Evolutionary conservation across 2,888 invertebrate species (phyloP).

Genomic region (Trichopoda pennipes): DNA sequence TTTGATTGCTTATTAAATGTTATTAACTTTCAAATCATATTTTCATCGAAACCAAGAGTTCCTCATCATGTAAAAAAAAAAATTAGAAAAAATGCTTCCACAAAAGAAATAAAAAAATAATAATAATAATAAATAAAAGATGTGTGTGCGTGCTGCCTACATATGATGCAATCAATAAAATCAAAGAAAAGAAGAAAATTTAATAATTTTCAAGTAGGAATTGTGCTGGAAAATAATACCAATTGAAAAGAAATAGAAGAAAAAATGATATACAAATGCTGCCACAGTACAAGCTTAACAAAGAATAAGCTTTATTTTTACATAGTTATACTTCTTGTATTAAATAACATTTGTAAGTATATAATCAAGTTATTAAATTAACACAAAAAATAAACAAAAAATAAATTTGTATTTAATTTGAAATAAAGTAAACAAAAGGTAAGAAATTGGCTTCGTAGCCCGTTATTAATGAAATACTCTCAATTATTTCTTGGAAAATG

Average conservation of each 20-base stretch:
- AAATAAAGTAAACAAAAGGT: not conserved
- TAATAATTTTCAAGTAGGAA: conserved; percentile 59
- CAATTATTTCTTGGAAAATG: too few relatives aligned
- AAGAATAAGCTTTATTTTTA: not conserved
- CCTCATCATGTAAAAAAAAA: conserved; percentile 35
- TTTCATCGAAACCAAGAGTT: conserved; percentile 63
- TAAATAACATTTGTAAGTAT: conserved; percentile 22
- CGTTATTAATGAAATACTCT: not conserved
- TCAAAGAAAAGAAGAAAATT: conserved; percentile 53
- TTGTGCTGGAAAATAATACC: conserved; percentile 55
- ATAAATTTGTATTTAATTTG: conserved; percentile 30
- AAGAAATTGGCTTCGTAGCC: not conserved
- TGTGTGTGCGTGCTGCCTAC: conserved; percentile 64
- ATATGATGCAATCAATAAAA: conserved; percentile 65
- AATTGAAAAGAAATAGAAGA: conserved; percentile 55
- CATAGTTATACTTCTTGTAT: not conserved
- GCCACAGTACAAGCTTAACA: not conserved
- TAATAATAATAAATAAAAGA: conserved; percentile 46
- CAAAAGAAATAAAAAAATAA: conserved; percentile 26
- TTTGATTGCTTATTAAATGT: conserved; percentile 69
- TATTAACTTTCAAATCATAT: conserved; percentile 69
- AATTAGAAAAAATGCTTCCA: conserved; percentile 28
- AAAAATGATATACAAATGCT: conserved; percentile 4
- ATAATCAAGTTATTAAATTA: conserved; percentile 54
- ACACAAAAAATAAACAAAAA: conserved; percentile 18